Conservation (phyloP, 2,797 vertebrate genomes). For the Platyrinchus mystaceus region DNA sequence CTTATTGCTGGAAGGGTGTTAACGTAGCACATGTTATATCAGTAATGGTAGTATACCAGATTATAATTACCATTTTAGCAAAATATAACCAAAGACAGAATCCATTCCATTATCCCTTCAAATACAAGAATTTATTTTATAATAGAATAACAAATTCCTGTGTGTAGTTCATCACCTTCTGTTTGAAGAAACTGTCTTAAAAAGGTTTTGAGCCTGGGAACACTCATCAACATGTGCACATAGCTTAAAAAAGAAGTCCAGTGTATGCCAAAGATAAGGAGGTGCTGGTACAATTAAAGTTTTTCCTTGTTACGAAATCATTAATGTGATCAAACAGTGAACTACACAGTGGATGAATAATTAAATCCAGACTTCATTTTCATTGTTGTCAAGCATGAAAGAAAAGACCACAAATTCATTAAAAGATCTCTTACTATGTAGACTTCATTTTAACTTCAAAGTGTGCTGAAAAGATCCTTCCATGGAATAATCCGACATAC, state of each 20-base stretch:
- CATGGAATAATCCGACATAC: background rate
- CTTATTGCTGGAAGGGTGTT: background rate
- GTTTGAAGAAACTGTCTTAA: background rate
- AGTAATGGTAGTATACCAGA: background rate
- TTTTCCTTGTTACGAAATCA: slow-evolving; percentile 28
- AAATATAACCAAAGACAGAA: background rate
- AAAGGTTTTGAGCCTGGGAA: background rate
- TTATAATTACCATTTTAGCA: background rate
- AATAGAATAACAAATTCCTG: background rate
- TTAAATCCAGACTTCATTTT: slow-evolving; percentile 60
- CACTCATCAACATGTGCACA: background rate
- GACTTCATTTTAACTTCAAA: background rate
- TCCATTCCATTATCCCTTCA: background rate
- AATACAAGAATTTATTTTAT: background rate
- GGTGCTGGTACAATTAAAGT: slow-evolving; percentile 26
- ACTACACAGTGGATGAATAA: slow-evolving; percentile 47
- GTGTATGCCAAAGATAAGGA: background rate
- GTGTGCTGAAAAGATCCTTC: background rate
- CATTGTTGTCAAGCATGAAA: background rate
- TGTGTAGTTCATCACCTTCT: background rate
- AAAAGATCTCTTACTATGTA: background rate
- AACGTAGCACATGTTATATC: background rate
- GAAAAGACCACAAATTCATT: background rate
- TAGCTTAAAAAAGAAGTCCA: background rate
- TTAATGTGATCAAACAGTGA: slow-evolving; percentile 38